A percentile compares a stretch with the other conserved stretches of the same genome.
These are phyloP conservation scores for Ctenomys sociabilis DNA, from an alignment of 2,113 vertebrate species.

Conservation along the genomic window DNA sequence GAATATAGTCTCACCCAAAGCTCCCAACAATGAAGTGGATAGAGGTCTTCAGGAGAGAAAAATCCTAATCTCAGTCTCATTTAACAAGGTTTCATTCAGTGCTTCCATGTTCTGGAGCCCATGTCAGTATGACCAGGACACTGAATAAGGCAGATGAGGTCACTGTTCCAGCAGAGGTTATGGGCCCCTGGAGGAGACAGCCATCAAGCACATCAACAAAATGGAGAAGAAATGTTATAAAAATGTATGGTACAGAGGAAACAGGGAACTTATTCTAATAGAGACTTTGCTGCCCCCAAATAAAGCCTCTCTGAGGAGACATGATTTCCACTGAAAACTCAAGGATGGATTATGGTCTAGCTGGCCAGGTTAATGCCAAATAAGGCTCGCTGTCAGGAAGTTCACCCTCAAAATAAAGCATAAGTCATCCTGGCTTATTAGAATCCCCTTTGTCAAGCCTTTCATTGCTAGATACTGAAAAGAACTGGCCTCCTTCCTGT, in stretches of 20 bases:
- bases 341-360: neutral
- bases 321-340: neutral
- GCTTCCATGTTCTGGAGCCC: neutral
- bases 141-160: neutral
- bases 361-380: neutral
- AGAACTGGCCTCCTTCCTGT: neutral
- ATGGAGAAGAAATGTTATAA: neutral
- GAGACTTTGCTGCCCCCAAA: neutral
- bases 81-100: neutral
- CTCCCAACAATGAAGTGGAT: neutral
- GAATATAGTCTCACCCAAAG: neutral
- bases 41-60: neutral
- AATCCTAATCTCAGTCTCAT: neutral
- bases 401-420: slow-evolving; percentile 32
- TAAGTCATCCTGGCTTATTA: slow-evolving; percentile 44
- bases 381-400: neutral
- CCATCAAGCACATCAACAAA: neutral
- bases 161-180: neutral
- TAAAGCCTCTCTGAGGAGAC: neutral
- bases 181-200: neutral
- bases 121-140: neutral
- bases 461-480: slow-evolving; percentile 10
- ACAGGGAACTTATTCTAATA: neutral
- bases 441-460: slow-evolving; percentile 31
- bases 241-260: neutral